Percentiles rank a stretch among this genome's conserved stretches.
Evolutionary conservation across 1,140 invertebrate genomes (phyloP).

Genomic region (Drosophila bocki): DNA sequence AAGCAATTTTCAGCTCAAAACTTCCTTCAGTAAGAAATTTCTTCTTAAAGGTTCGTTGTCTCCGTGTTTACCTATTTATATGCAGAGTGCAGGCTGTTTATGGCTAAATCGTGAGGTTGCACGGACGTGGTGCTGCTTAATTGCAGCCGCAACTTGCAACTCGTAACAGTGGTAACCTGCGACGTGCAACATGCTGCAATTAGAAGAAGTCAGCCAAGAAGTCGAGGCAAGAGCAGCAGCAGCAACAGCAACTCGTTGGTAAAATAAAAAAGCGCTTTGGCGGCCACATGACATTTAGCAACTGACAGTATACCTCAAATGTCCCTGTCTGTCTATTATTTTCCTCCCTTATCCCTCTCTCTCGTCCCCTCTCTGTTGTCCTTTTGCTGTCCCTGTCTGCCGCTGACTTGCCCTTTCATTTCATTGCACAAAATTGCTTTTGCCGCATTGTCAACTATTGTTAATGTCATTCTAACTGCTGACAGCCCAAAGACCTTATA

Average conservation of each 20-base stretch:
- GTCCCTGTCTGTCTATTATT: slow-evolving; percentile 18
- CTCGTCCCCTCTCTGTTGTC: not conserved
- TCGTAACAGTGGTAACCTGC: slow-evolving; percentile 16
- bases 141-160: slow-evolving; percentile 45
- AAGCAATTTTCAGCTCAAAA: not conserved
- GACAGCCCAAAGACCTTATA: slow-evolving; percentile 37
- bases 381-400: slow-evolving; percentile 13
- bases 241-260: slow-evolving; percentile 1
- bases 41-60: not conserved
- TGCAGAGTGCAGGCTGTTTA: slow-evolving; percentile 60
- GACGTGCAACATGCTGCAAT: slow-evolving; percentile 55
- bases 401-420: slow-evolving; percentile 58
- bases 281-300: slow-evolving; percentile 68
- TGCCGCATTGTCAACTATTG: slow-evolving; percentile 81
- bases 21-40: too few relatives aligned
- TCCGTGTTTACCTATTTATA: slow-evolving; percentile 34
- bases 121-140: slow-evolving; percentile 69
- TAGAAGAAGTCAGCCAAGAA: slow-evolving; percentile 69
- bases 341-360: not conserved
- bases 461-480: slow-evolving; percentile 78
- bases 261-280: slow-evolving; percentile 44
- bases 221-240: slow-evolving; percentile 10
- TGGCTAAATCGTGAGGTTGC: slow-evolving; percentile 55
- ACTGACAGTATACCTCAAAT: slow-evolving; percentile 43
- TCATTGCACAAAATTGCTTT: slow-evolving; percentile 80